Base-by-base conservation (phyloP, 2,113 vertebrate genomes). In the Neoarius graeffei region DNA sequence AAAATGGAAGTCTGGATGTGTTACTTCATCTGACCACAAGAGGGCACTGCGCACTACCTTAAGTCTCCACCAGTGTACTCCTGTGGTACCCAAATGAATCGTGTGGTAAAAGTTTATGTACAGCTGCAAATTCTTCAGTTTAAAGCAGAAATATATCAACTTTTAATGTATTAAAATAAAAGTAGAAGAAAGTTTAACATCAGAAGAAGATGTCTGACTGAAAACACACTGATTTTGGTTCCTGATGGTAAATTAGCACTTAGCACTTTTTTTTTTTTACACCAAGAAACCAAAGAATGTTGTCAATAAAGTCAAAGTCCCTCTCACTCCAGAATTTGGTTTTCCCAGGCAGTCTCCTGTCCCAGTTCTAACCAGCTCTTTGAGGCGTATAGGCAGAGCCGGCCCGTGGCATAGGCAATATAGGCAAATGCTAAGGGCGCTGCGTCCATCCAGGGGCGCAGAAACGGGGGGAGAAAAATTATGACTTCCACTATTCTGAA, bases 31-130 rank as follows among this genome's bases (percentile, higher is more conserved):
- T 59, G 54, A 59, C 52, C 79, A 81, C 54, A 30, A 57, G 79
- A 81, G 79, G 79, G 54, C 79, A 81, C 15, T 59, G 79, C 54
- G n/a, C 14, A 80, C 77, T 30, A 57, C 52, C 30, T 79, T 56
- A 79, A 25, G 0, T 0, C 8, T 50, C 13, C 10, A 25, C 9
- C 4, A 25, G 10, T 1, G 0, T n/a, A n/a, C 74, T n/a, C 74
- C 20, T 77, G 74, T 11, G 20, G 42, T 25, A 77, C 10, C 10
- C 20, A 76, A 52, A 76, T 76, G 20, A 77, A 7, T 77, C 23
- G 0, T 77, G 42, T 77, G 48, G 14, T 56, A 17, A 56, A 79
- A n/a, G 5, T 54, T 79, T 8, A 79, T 27, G 50, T 7, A 56
- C 20, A 25, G n/a, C 20, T 50, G 0, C 20, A 76, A 74, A 10